These are phyloP conservation scores for Podarcis muralis DNA, from an alignment of 2,113 vertebrate genomes.

Conservation along the genomic window DNA sequence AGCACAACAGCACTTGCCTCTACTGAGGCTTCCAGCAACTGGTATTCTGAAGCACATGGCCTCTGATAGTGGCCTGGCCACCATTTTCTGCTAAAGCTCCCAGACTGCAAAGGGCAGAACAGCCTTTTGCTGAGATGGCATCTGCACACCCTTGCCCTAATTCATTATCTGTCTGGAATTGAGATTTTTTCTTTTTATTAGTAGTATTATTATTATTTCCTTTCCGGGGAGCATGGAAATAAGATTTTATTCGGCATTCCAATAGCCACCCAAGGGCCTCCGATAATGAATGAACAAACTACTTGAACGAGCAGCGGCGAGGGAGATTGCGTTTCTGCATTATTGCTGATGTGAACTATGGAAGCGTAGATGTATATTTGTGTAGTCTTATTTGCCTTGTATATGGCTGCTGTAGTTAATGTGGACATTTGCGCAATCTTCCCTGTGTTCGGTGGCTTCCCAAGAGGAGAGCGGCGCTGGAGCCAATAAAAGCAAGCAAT, in stretches of 20 bases:
- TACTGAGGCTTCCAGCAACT: too few relatives aligned
- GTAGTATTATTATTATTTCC: not conserved
- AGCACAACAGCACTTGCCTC: too few relatives aligned
- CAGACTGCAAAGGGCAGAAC: not conserved
- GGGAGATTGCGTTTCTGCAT: not conserved
- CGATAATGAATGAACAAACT: slow-evolving; percentile 10
- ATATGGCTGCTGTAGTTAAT: slow-evolving; percentile 24
- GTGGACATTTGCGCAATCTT: slow-evolving; percentile 32
- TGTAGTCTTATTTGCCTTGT: slow-evolving; percentile 20
- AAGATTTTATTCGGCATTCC: not conserved
- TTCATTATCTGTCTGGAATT: not conserved
- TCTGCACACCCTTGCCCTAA: not conserved
- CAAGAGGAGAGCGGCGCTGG: slow-evolving; percentile 5
- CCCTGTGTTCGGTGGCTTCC: not conserved
- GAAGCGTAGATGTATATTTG: slow-evolving; percentile 15
- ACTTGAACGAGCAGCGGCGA: not conserved
- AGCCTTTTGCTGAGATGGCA: too few relatives aligned
- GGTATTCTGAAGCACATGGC: too few relatives aligned
- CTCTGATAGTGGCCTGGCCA: too few relatives aligned
- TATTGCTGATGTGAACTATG: not conserved
- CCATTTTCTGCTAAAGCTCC: not conserved
- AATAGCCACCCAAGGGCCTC: not conserved
- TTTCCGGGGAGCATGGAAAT: not conserved
- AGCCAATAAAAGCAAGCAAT: slow-evolving; percentile 28
- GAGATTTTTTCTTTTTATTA: too few relatives aligned